Percentiles rank a stretch among this genome's conserved stretches.
phyloP scores from a whole-genome alignment of 2,113 vertebrate genomes.

The Vulpes ferrilata region DNA sequence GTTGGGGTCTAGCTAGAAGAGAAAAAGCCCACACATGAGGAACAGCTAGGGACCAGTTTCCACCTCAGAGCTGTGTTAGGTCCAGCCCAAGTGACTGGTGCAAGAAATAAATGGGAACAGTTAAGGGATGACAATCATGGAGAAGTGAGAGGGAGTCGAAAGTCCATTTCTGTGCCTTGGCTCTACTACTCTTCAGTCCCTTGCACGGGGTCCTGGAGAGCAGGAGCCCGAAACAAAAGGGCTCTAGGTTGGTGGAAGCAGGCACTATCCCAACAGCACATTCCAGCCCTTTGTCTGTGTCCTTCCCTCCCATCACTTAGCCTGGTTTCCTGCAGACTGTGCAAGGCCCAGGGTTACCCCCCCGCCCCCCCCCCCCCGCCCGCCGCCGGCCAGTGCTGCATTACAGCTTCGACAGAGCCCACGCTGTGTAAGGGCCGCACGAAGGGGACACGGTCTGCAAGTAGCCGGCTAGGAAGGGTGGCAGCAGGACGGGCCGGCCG shows the following conservation, averaged over 20 bases:
- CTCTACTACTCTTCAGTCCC: constrained; percentile 15
- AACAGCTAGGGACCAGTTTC: not conserved
- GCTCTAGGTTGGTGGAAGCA: not conserved
- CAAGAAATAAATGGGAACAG: constrained; percentile 22
- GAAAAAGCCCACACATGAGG: not conserved
- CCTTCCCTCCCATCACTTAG: not conserved
- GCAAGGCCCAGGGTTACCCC: not conserved
- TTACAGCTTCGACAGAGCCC: not conserved
- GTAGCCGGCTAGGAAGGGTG: not conserved
- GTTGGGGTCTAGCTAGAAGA: not conserved
- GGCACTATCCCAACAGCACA: not conserved
- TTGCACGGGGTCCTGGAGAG: not conserved
- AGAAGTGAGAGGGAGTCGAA: not conserved
- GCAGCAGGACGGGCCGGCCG: not conserved
- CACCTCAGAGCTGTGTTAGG: not conserved
- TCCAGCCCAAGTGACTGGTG: constrained; percentile 17
- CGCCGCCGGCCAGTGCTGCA: too few relatives aligned
- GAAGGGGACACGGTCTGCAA: not conserved
- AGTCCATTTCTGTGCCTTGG: constrained; percentile 41
- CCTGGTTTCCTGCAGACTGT: not conserved
- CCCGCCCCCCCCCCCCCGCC: too few relatives aligned
- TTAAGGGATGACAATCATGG: not conserved
- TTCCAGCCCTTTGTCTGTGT: not conserved
- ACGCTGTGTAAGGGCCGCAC: not conserved
- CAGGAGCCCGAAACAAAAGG: constrained; percentile 53